These are phyloP conservation scores for Pachliopta kotzebuea DNA, from an alignment of 2,888 invertebrate species.

Conservation along the genomic window DNA sequence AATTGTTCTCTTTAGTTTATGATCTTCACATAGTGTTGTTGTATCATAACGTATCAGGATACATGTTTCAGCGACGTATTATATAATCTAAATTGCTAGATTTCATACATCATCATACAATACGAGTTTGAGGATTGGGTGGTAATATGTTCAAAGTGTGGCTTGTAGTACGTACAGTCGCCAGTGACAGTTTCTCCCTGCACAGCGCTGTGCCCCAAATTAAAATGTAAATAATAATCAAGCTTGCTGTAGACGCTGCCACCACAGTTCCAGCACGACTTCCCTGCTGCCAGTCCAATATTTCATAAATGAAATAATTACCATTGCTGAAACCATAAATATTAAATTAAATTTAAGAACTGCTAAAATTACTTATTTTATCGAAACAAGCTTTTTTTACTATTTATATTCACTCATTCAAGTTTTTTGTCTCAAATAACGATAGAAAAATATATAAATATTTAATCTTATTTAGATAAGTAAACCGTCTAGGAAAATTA, in stretches of 20 bases:
- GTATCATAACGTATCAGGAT: not conserved
- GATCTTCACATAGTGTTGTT: not conserved
- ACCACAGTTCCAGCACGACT: slow-evolving; percentile 76
- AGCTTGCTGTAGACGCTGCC: slow-evolving; percentile 44
- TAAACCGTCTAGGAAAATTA: no score
- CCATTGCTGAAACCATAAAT: slow-evolving; percentile 73
- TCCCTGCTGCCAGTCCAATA: slow-evolving; percentile 88
- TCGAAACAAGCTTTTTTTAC: no score
- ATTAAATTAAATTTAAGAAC: no score
- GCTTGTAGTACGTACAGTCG: slow-evolving; percentile 51
- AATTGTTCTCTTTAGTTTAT: no score
- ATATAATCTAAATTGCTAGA: not conserved
- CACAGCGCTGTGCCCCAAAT: slow-evolving; percentile 52
- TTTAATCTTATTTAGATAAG: no score
- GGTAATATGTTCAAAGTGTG: slow-evolving; percentile 51
- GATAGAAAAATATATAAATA: no score
- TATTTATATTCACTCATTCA: no score
- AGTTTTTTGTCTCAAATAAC: no score
- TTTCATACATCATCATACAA: slow-evolving; percentile 34
- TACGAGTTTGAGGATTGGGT: slow-evolving; percentile 43
- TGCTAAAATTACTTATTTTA: no score
- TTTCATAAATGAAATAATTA: slow-evolving; percentile 85
- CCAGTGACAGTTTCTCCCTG: slow-evolving; percentile 52
- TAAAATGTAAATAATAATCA: slow-evolving; percentile 50
- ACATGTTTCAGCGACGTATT: not conserved